A percentile compares a stretch with the other conserved stretches of the same genome.
Conservation (phyloP, 2,797 vertebrate genomes). For the Garrulus glandarius region DNA sequence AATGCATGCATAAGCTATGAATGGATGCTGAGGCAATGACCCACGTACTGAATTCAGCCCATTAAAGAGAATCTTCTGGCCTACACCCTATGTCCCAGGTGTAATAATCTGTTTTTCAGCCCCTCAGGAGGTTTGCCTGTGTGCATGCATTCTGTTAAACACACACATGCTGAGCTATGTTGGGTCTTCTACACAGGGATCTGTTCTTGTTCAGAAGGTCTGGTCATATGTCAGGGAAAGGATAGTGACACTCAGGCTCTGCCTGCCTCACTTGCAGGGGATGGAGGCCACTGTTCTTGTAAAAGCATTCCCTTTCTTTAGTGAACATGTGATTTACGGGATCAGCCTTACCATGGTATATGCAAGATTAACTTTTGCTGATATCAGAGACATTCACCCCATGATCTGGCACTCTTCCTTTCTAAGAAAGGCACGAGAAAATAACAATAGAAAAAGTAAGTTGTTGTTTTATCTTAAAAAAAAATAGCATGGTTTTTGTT, state of each 20-base stretch:
- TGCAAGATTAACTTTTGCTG: neutral
- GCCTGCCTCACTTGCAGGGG: neutral
- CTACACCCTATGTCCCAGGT: neutral
- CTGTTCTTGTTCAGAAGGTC: neutral
- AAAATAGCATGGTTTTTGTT: neutral
- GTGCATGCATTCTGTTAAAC: neutral
- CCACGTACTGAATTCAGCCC: neutral
- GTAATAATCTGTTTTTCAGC: neutral
- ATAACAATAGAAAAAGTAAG: neutral
- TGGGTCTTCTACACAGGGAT: neutral
- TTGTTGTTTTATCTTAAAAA: neutral
- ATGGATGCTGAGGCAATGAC: neutral
- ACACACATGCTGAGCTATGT: rapidly evolving
- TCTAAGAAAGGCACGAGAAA: neutral
- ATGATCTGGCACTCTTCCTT: neutral
- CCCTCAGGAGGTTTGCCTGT: neutral
- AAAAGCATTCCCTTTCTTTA: neutral
- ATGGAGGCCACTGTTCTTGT: neutral
- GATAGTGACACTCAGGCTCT: neutral
- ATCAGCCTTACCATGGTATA: neutral
- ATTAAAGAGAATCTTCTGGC: neutral
- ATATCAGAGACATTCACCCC: neutral
- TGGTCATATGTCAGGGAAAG: neutral
- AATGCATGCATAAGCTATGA: neutral
- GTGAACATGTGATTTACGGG: neutral